phyloP scores from a whole-genome alignment of 1,140 invertebrate genomes.

The Stratiolaelaps scimitus region DNA sequence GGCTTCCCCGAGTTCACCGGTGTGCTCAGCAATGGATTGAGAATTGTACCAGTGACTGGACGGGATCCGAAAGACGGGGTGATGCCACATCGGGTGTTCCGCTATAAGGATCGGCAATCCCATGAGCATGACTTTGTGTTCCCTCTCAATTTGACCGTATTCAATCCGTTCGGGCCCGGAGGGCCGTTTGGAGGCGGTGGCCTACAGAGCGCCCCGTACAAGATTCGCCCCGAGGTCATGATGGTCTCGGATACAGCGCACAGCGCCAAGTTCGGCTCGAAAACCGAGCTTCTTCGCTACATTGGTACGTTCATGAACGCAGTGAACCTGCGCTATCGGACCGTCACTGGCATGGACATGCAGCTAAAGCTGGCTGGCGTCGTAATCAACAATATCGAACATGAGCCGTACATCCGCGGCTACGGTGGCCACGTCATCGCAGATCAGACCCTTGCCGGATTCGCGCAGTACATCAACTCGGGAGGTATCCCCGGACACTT shows the following conservation, averaged over 20 bases:
- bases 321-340: background rate
- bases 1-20: conserved; percentile 8
- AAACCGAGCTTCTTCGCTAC: conserved; percentile 21
- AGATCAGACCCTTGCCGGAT: conserved; percentile 23
- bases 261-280: conserved; percentile 4
- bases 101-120: conserved; percentile 19
- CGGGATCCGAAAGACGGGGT: conserved; percentile 1
- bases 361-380: conserved; percentile 20
- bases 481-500: conserved; percentile 11
- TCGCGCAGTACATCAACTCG: conserved; percentile 25
- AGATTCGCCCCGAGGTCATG: conserved; percentile 21
- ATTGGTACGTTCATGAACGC: conserved; percentile 24
- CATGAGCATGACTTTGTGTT: conserved; percentile 23
- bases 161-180: background rate
- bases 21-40: conserved; percentile 9
- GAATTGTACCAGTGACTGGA: conserved; percentile 21
- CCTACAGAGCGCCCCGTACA: background rate
- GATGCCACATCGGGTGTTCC: conserved; percentile 17
- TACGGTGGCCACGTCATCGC: conserved; percentile 18
- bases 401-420: conserved; percentile 1
- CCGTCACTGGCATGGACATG: conserved; percentile 18
- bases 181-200: background rate
- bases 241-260: conserved; percentile 21
- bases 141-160: conserved; percentile 7
- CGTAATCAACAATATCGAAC: conserved; percentile 18